A percentile compares a stretch with the other conserved stretches of the same genome.
Evolutionary conservation across 2,113 vertebrate species (phyloP).

Genomic region (Polyodon spathula): DNA sequence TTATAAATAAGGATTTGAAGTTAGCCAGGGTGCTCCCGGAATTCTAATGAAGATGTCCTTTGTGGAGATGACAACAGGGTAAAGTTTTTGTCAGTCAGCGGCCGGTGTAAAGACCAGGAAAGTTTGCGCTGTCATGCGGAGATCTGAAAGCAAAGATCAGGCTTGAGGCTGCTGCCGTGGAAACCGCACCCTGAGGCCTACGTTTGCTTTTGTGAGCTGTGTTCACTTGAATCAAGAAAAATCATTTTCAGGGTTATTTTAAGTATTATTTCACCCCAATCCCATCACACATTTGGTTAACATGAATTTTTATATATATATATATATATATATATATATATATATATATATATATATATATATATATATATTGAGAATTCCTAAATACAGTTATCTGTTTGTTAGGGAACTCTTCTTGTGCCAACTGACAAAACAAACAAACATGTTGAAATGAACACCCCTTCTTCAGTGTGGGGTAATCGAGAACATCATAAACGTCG

Average conservation of each 20-base stretch:
- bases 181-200: conserved; percentile 30
- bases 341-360: no score
- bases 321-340: no score
- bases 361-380: no score
- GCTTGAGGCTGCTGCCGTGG: conserved; percentile 40
- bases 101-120: conserved; percentile 43
- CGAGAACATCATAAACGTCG: no score
- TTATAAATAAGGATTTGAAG: conserved; percentile 45
- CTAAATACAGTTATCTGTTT: no score
- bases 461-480: no score
- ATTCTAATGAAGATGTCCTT: conserved; percentile 63
- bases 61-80: conserved; percentile 47
- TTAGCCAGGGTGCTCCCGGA: conserved; percentile 33
- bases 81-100: conserved; percentile 41
- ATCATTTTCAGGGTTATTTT: conserved; percentile 17
- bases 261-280: conserved; percentile 3
- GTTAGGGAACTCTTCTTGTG: no score
- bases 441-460: no score
- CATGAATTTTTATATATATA: no score
- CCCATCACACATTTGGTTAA: no score
- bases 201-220: conserved; percentile 30
- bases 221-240: conserved; percentile 33
- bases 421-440: no score
- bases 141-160: conserved; percentile 33
- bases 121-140: conserved; percentile 28